These are phyloP conservation scores for Discoglossus pictus DNA, from an alignment of 2,797 vertebrate species.

Conservation along the genomic window DNA sequence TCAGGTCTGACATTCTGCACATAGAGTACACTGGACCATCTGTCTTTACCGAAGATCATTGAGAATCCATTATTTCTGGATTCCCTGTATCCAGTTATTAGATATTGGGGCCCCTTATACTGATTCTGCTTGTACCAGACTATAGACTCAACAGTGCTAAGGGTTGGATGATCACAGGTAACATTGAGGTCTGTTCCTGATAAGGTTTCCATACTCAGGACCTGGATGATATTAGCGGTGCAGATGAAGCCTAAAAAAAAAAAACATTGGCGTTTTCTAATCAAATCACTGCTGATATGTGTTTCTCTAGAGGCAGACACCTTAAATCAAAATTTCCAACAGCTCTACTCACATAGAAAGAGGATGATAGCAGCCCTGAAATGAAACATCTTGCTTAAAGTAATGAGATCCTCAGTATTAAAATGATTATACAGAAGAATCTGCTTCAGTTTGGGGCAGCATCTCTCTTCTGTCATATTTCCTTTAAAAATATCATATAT, in stretches of 20 bases:
- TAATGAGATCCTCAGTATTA: too few relatives aligned
- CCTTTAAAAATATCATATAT: too few relatives aligned
- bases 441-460: too few relatives aligned
- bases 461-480: too few relatives aligned
- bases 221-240: constrained; percentile 13
- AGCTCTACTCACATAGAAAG: constrained; percentile 17
- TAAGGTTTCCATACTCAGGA: background rate
- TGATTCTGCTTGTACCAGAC: constrained; percentile 24
- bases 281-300: background rate
- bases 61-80: background rate
- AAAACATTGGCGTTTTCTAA: background rate
- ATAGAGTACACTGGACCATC: constrained; percentile 12
- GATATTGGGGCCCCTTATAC: background rate
- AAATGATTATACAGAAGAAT: too few relatives aligned
- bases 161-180: constrained; percentile 4
- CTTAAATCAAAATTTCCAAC: too few relatives aligned
- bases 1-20: constrained; percentile 2
- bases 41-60: constrained; percentile 10
- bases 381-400: background rate
- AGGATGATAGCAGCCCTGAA: background rate
- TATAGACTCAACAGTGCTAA: background rate
- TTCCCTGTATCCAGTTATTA: background rate
- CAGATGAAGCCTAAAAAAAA: constrained; percentile 3
- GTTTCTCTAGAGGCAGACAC: background rate
- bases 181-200: constrained; percentile 2